A percentile compares a stretch with the other conserved stretches of the same genome.
Conservation (phyloP, 2,113 vertebrate genomes). For the Phocoena sinus region DNA sequence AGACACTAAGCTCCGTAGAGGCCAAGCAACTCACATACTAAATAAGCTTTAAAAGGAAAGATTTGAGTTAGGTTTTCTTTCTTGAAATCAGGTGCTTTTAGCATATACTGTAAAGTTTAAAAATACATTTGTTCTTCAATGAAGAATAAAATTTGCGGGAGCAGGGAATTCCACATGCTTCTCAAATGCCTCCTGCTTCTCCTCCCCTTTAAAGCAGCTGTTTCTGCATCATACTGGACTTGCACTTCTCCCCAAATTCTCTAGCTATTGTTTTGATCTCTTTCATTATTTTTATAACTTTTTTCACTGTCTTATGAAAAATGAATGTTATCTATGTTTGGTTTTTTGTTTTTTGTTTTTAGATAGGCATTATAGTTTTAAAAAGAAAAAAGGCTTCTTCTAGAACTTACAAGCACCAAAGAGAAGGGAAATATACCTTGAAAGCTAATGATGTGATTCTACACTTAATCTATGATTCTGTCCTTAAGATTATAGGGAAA, state of each 20-base stretch:
- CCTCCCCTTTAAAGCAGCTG: not conserved
- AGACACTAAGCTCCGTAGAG: not conserved
- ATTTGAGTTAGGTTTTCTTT: not conserved
- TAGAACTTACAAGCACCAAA: conserved; percentile 9
- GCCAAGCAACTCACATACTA: not conserved
- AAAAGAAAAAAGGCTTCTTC: not conserved
- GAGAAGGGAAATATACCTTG: conserved; percentile 4
- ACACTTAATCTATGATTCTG: conserved; percentile 2
- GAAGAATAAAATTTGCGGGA: not conserved
- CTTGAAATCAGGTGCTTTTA: not conserved
- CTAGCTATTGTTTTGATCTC: not conserved
- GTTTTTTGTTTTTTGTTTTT: not conserved
- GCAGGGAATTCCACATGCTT: not conserved
- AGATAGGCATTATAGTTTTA: not conserved
- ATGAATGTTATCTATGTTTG: not conserved
- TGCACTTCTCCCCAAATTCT: not conserved
- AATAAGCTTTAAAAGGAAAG: not conserved
- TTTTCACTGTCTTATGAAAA: not conserved
- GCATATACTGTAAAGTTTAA: not conserved
- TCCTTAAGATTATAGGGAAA: not conserved
- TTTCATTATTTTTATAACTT: conserved; percentile 13
- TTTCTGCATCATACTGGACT: not conserved
- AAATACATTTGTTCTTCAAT: not conserved
- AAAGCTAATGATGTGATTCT: conserved; percentile 37
- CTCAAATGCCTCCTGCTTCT: not conserved